These are phyloP conservation scores for Eptesicus fuscus DNA, from an alignment of 2,113 vertebrate genomes.

Conservation along the genomic window DNA sequence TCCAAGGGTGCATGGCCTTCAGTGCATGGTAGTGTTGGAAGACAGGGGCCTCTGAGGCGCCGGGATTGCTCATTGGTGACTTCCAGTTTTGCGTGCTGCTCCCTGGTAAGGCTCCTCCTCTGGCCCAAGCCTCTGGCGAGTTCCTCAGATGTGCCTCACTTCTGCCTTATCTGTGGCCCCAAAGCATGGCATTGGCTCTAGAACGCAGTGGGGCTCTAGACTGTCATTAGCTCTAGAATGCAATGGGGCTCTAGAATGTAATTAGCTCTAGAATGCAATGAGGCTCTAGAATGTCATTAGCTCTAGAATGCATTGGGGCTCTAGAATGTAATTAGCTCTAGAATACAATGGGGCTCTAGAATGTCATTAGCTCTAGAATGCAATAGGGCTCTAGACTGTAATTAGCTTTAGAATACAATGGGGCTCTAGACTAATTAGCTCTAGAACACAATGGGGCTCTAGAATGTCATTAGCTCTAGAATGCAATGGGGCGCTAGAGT, in stretches of 20 bases:
- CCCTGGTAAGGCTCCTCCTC: too few species aligned
- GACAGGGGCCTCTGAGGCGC: background rate
- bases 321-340: background rate
- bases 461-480: too few species aligned
- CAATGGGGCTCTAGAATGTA: background rate
- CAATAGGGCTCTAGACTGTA: too few species aligned
- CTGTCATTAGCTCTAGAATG: background rate
- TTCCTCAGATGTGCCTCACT: background rate
- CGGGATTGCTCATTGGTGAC: rapidly evolving
- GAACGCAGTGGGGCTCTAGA: background rate
- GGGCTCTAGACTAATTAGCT: background rate
- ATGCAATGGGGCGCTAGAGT: background rate
- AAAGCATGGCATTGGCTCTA: background rate
- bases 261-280: too few species aligned
- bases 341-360: background rate
- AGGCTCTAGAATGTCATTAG: background rate
- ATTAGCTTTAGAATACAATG: background rate
- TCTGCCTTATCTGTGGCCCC: background rate
- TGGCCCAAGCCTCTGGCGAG: background rate
- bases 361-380: background rate
- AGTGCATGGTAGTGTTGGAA: constrained; percentile 38
- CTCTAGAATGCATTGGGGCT: background rate
- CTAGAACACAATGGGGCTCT: too few species aligned
- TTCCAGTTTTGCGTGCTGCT: rapidly evolving
- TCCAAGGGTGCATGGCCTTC: background rate